Conservation (phyloP, 2,888 invertebrate species). For the Syrphus vitripennis region DNA sequence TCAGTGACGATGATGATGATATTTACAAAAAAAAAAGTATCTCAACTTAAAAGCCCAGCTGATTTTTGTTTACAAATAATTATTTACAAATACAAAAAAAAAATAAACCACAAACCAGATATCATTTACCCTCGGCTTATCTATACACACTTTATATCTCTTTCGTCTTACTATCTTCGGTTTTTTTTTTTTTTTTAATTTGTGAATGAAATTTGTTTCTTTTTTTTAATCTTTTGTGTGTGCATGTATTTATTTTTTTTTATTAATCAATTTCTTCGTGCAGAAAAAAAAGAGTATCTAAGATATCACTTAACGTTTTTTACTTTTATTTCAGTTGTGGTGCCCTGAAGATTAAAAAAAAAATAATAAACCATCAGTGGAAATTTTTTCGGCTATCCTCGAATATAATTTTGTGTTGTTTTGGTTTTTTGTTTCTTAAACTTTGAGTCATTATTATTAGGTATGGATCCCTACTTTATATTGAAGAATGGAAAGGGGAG, state of each 20-base stretch:
- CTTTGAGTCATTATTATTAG: conserved; percentile 9
- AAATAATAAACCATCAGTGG: neutral
- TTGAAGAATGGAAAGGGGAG: neutral
- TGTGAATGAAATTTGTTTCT: conserved; percentile 18
- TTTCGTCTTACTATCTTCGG: neutral
- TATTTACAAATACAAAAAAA: neutral
- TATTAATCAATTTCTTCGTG: neutral
- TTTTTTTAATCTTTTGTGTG: neutral
- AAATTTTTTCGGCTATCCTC: neutral
- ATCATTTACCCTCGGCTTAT: neutral
- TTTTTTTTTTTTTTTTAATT: neutral
- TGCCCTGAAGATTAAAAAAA: neutral
- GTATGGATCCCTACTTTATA: neutral
- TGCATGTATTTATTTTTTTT: no score
- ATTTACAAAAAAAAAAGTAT: neutral
- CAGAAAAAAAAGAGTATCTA: neutral
- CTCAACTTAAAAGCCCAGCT: conserved; percentile 37
- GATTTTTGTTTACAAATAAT: conserved; percentile 45
- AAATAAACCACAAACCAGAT: neutral
- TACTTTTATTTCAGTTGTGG: neutral
- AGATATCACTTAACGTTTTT: neutral
- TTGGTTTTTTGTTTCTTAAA: neutral
- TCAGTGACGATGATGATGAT: neutral
- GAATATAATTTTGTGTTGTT: neutral
- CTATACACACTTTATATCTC: neutral